Percentiles rank a stretch among this genome's conserved stretches.
These are phyloP conservation scores for Chorisops tibialis DNA, from an alignment of 2,888 invertebrate genomes.

Conservation along the genomic window DNA sequence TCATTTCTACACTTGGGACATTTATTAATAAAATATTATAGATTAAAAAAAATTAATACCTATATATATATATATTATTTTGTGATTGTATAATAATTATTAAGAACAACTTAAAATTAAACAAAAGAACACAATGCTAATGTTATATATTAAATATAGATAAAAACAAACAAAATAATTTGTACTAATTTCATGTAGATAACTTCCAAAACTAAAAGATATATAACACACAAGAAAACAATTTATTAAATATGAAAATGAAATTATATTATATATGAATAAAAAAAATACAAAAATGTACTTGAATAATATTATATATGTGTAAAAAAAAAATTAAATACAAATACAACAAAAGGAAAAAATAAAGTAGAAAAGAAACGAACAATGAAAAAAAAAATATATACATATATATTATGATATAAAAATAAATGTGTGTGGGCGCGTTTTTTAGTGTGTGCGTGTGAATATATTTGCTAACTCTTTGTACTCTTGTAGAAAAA, in stretches of 20 bases:
- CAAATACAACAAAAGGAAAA: too few species aligned
- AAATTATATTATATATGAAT: not conserved
- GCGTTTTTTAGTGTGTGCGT: not conserved
- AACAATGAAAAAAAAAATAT: not conserved
- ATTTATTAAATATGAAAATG: not conserved
- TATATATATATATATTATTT: too few species aligned
- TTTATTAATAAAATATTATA: too few species aligned
- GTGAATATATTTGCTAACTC: conserved; percentile 18
- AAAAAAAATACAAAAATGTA: not conserved
- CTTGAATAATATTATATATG: conserved; percentile 8
- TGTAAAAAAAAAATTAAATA: not conserved
- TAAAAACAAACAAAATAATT: too few species aligned
- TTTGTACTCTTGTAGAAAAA: conserved; percentile 21
- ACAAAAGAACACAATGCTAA: not conserved
- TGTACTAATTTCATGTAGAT: not conserved
- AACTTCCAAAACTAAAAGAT: conserved; percentile 7
- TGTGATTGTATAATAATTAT: too few species aligned
- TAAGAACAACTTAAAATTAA: too few species aligned
- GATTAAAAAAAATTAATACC: too few species aligned
- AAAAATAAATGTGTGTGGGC: not conserved
- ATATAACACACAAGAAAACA: conserved; percentile 6
- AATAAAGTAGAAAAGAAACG: not conserved
- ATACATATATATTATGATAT: not conserved
- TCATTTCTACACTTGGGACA: too few species aligned
- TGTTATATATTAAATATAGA: not conserved